Conservation (phyloP, 2,113 vertebrate genomes). For the Arvicanthis niloticus region DNA sequence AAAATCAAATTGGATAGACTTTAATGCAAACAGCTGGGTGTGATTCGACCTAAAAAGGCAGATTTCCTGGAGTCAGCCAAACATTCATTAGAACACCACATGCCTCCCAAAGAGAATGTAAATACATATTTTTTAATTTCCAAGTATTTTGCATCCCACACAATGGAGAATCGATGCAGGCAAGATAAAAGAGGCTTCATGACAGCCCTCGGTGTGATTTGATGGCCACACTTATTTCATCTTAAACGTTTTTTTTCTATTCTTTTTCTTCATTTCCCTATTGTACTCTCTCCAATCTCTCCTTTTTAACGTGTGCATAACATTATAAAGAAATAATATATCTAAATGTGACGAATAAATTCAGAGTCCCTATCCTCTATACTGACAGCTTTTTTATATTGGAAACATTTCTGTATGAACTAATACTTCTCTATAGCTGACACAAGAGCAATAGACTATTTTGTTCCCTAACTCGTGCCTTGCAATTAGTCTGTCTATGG, state of each 20-base stretch:
- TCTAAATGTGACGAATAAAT: not conserved
- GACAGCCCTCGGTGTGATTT: not conserved
- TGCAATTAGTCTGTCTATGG: not conserved
- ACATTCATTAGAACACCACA: constrained; percentile 69
- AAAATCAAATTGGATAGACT: constrained; percentile 76
- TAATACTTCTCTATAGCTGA: not conserved
- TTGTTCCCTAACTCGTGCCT: constrained; percentile 12
- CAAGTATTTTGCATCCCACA: constrained; percentile 60
- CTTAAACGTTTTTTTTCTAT: not conserved
- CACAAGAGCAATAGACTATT: constrained; percentile 27
- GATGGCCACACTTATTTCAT: not conserved
- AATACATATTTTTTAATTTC: constrained; percentile 72
- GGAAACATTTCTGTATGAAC: not conserved
- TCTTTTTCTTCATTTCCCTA: not conserved
- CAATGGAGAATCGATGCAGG: constrained; percentile 50
- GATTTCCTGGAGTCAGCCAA: constrained; percentile 76
- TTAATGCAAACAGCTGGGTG: constrained; percentile 82
- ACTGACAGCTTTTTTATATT: not conserved
- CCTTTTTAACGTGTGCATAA: not conserved
- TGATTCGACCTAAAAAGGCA: constrained; percentile 72
- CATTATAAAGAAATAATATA: constrained; percentile 10
- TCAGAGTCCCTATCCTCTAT: constrained; percentile 30
- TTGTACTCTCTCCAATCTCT: not conserved
- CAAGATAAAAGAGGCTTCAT: constrained; percentile 52
- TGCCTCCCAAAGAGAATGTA: constrained; percentile 79